These are phyloP conservation scores for Osmerus mordax DNA, from an alignment of 2,113 vertebrate species.

Conservation along the genomic window DNA sequence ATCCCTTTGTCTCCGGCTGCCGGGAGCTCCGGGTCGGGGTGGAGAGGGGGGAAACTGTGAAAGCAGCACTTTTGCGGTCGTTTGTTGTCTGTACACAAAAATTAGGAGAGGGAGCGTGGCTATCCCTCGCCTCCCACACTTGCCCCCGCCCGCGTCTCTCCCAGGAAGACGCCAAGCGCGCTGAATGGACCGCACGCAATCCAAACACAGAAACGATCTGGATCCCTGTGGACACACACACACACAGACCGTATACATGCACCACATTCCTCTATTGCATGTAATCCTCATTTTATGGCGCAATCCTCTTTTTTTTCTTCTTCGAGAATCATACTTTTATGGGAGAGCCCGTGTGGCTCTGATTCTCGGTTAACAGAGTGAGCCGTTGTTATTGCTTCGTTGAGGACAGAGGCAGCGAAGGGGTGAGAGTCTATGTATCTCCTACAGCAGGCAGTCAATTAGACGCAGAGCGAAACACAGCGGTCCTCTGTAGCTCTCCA, in stretches of 20 bases:
- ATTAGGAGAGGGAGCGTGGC: slow-evolving; percentile 60
- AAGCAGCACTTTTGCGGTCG: slow-evolving; percentile 77
- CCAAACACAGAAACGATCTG: slow-evolving; percentile 26
- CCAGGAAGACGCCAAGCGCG: slow-evolving; percentile 47
- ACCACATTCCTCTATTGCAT: slow-evolving; percentile 3
- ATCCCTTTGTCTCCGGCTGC: slow-evolving; percentile 71
- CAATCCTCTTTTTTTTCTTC: slow-evolving; percentile 23
- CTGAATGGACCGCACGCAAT: slow-evolving; percentile 67
- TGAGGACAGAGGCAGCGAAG: slow-evolving; percentile 52
- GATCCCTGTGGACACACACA: slow-evolving; percentile 8
- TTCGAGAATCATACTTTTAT: slow-evolving; percentile 33
- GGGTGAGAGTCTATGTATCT: slow-evolving; percentile 61
- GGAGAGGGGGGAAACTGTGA: slow-evolving; percentile 66
- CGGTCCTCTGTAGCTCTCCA: slow-evolving; percentile 63
- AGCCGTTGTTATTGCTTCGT: slow-evolving; percentile 51
- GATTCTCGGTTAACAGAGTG: slow-evolving; percentile 50
- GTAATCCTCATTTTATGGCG: slow-evolving; percentile 23
- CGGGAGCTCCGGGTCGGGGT: slow-evolving; percentile 61
- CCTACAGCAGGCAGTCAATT: slow-evolving; percentile 71
- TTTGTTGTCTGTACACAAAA: slow-evolving; percentile 71
- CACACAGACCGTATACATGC: slow-evolving; percentile 28
- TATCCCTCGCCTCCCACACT: slow-evolving; percentile 50
- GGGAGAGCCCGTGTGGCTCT: slow-evolving; percentile 54
- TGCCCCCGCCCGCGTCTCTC: slow-evolving; percentile 42
- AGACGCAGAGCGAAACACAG: slow-evolving; percentile 67